Conservation (phyloP, 2,113 vertebrate genomes). For the Varanus komodoensis region DNA sequence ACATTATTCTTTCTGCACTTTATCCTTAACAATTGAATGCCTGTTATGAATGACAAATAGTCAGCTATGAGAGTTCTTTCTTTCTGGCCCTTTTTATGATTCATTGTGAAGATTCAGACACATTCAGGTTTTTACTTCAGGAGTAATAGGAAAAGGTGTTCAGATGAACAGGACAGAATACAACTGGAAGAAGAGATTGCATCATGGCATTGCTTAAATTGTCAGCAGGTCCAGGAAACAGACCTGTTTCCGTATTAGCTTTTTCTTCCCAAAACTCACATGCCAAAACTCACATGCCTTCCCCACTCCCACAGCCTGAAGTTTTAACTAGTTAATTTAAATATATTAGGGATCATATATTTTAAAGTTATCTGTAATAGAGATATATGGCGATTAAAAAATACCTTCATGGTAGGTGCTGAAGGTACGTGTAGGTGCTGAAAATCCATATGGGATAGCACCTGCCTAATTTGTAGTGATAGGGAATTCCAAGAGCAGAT, state of each 20-base stretch:
- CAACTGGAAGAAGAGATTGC: background rate
- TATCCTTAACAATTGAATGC: conserved; percentile 31
- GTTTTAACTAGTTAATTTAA: too few relatives aligned
- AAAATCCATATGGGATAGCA: too few relatives aligned
- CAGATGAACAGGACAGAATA: background rate
- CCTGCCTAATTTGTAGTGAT: too few relatives aligned
- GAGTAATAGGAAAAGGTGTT: background rate
- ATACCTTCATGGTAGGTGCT: too few relatives aligned
- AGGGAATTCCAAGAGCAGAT: too few relatives aligned
- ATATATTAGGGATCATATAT: too few relatives aligned
- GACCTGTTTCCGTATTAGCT: background rate
- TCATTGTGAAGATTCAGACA: conserved; percentile 14
- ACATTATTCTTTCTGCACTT: conserved; percentile 21
- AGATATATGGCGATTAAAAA: too few relatives aligned
- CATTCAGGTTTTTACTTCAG: background rate
- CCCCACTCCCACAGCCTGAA: too few relatives aligned
- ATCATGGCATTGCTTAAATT: background rate
- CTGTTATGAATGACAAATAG: conserved; percentile 42
- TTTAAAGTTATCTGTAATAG: too few relatives aligned
- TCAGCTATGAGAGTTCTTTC: conserved; percentile 30
- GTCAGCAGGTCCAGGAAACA: background rate
- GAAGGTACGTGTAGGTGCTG: too few relatives aligned
- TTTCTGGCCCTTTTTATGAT: conserved; percentile 16
- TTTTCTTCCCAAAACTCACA: too few relatives aligned
- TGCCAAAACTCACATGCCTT: background rate